Evolutionary conservation across 2,797 vertebrate genomes (phyloP).

Genomic region (Notolabrus celidotus): DNA sequence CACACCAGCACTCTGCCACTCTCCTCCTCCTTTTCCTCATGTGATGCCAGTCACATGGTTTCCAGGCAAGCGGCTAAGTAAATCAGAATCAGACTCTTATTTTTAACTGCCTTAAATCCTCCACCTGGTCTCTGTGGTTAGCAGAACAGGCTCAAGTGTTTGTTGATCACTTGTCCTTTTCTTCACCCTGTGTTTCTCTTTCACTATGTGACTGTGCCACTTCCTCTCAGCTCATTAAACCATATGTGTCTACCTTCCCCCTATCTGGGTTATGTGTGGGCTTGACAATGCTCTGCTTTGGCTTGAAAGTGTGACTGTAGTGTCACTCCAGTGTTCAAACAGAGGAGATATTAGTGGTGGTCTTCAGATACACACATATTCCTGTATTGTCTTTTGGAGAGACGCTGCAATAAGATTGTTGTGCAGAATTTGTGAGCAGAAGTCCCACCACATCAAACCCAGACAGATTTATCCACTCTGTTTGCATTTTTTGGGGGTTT

Average conservation of each 20-base stretch:
- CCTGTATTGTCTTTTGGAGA: neutral
- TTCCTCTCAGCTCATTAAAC: slow-evolving; percentile 28
- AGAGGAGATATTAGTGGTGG: slow-evolving; percentile 1
- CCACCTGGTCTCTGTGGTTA: slow-evolving; percentile 68
- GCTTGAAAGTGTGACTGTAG: neutral
- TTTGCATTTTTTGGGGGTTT: no score
- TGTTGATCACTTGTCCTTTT: slow-evolving; percentile 35
- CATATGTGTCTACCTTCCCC: slow-evolving; percentile 12
- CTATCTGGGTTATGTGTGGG: neutral
- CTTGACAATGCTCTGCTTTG: slow-evolving; percentile 11
- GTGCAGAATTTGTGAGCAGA: neutral
- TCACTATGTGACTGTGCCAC: slow-evolving; percentile 18
- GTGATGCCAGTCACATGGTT: slow-evolving; percentile 88
- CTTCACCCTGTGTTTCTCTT: slow-evolving; percentile 35
- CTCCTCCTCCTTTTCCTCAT: slow-evolving; percentile 71
- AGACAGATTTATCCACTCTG: no score
- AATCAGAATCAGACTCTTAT: slow-evolving; percentile 86
- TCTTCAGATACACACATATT: neutral
- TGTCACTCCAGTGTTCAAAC: neutral
- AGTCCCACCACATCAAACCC: neutral
- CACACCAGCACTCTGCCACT: slow-evolving; percentile 34
- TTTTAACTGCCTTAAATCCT: slow-evolving; percentile 85
- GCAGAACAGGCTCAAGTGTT: slow-evolving; percentile 56
- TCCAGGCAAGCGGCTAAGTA: slow-evolving; percentile 85
- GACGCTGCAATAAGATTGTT: neutral